Base-by-base conservation (phyloP, 2,888 invertebrate genomes). In the Prosopocoilus inquinatus region DNA sequence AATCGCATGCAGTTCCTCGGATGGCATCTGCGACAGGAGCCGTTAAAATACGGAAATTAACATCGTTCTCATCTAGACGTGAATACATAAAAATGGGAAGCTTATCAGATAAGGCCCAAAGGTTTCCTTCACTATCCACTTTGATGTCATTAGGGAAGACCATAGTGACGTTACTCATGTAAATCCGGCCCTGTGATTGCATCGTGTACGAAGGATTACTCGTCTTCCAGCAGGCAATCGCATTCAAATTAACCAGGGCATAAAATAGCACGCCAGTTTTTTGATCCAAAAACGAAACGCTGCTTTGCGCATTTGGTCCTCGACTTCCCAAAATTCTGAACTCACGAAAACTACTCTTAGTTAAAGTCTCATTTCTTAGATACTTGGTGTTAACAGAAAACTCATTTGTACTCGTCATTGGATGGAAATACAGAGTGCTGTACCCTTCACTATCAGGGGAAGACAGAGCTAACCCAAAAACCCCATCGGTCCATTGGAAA, bases 121-220 rank as follows among this genome's bases (percentile, higher is more conserved):
- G 71, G 38, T 83, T 87, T 9, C 86, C 82, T 5, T 87, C 81
- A 20, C 81, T 81, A 61, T 90, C 90, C 0, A 90, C 88, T 75
- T 90, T 90, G 1, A 91, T 81, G 63, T 90, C 90, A 47, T 88
- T 89, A 2, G 90, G 89, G 66, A 89, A 90, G 1, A 90, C 80
- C 86, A 90, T 85, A 1, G 86, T 85, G 1, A 79, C 80, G 55
- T 88, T 82, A 67, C 84, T 87, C 84, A 85, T 85, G 59, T 84
- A 89, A 47, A 90, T 83, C 36, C 88, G 79, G 2, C 87, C 89
- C 70, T 90, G 89, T 7, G 87, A 85, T 60, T 85, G 83, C 76
- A 85, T 84, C 3, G 80, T 82, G 67, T 89, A 90, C 0, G 81
- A 81, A 43, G 82, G 82, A 63, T 85, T 86, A 0, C 85, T 84